Conservation (phyloP, 1,140 invertebrate species). For the Diabrotica virgifera region DNA sequence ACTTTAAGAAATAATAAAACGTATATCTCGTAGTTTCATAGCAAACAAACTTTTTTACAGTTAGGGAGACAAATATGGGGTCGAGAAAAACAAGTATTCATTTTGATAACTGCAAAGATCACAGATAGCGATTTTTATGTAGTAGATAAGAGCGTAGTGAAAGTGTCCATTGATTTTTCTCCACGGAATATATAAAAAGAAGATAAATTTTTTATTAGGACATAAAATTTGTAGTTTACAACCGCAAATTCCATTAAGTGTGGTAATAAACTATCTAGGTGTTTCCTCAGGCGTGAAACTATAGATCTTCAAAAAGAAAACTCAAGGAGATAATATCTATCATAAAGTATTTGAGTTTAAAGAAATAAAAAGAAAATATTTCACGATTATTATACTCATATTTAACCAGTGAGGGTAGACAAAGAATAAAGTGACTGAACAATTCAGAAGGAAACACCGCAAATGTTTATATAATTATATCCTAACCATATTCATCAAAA, state of each 20-base stretch:
- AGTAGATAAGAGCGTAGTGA: background rate
- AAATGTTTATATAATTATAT: no score
- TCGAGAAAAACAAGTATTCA: background rate
- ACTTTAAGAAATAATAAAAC: background rate
- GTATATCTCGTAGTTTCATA: background rate
- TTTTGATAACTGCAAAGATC: conserved; percentile 3
- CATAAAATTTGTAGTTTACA: background rate
- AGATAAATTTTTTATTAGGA: background rate
- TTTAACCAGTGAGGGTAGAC: no score
- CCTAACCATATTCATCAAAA: no score
- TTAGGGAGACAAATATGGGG: background rate
- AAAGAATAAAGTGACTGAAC: no score
- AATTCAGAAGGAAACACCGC: no score
- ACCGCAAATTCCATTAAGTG: background rate
- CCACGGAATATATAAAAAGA: background rate
- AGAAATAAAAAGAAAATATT: no score
- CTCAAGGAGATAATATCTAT: no score
- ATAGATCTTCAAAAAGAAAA: no score
- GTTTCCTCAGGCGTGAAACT: no score
- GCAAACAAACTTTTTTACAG: background rate
- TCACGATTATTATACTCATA: no score
- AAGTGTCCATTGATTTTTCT: background rate
- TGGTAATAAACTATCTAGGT: no score
- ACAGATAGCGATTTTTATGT: background rate
- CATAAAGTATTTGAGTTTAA: no score